These are phyloP conservation scores for Apodemus speciosus DNA, from an alignment of 2,113 vertebrate species.

Conservation along the genomic window DNA sequence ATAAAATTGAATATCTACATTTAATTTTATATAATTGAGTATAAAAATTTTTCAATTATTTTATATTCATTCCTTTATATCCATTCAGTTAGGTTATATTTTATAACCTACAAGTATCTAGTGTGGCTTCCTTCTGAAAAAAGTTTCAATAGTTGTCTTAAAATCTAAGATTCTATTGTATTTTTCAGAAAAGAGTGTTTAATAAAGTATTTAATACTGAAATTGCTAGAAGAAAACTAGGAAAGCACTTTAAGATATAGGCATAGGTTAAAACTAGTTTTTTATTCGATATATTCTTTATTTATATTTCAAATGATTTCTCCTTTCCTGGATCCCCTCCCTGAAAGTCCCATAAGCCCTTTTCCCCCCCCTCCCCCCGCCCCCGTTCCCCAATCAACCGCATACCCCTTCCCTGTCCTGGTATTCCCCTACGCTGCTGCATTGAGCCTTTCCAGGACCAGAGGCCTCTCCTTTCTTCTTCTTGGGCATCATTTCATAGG, in stretches of 20 bases:
- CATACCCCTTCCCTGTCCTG: too few species aligned
- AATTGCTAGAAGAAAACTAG: neutral
- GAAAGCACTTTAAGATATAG: neutral
- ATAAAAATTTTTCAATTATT: neutral
- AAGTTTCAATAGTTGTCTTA: neutral
- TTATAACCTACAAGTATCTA: neutral
- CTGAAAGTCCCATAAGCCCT: too few species aligned
- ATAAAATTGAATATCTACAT: constrained; percentile 31
- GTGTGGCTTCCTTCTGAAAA: neutral
- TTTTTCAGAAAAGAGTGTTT: constrained; percentile 58
- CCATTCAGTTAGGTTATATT: too few species aligned
- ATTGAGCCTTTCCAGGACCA: too few species aligned
- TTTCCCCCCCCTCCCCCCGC: too few species aligned
- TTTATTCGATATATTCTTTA: too few species aligned
- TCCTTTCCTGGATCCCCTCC: too few species aligned
- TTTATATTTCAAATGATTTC: too few species aligned
- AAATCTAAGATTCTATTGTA: constrained; percentile 20
- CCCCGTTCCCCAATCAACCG: too few species aligned
- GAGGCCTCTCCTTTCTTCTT: too few species aligned
- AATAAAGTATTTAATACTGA: constrained; percentile 15
- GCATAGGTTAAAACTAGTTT: neutral
- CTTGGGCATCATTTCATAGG: too few species aligned
- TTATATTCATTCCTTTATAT: neutral
- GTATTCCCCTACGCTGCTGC: too few species aligned
- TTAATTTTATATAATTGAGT: neutral